phyloP scores from a whole-genome alignment of 2,888 invertebrate genomes.

The Xylocampa areola region DNA sequence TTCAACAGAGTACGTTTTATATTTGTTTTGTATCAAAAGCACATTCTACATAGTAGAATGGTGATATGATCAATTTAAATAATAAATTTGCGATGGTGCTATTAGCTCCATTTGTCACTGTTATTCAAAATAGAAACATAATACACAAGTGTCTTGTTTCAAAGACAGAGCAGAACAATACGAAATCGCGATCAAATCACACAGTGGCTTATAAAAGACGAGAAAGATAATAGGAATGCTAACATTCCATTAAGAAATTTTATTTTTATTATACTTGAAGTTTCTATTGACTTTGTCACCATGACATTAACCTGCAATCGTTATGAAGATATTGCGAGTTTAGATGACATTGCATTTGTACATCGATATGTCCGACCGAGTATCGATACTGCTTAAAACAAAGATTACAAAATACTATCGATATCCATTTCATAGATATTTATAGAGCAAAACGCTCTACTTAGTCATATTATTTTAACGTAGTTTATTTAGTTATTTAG shows the following conservation, averaged over 20 bases:
- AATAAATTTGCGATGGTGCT: conserved; percentile 16
- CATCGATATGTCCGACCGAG: conserved; percentile 40
- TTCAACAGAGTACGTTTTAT: background rate
- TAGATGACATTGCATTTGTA: conserved; percentile 26
- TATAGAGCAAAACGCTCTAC: conserved; percentile 76
- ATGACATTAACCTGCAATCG: conserved; percentile 21
- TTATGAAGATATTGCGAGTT: conserved; percentile 18
- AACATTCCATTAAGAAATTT: conserved; percentile 1
- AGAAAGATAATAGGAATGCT: conserved; percentile 4
- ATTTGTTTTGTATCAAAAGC: background rate
- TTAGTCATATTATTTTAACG: conserved; percentile 75
- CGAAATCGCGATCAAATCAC: conserved; percentile 35
- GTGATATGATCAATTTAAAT: conserved; percentile 4
- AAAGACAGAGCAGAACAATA: background rate
- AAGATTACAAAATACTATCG: conserved; percentile 54
- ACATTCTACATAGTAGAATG: background rate
- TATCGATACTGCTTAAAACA: conserved; percentile 52
- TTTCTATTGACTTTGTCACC: conserved; percentile 17
- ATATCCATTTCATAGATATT: conserved; percentile 34
- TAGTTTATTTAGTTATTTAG: conserved; percentile 64
- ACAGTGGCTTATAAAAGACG: conserved; percentile 21
- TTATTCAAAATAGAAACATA: background rate
- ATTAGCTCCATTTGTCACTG: conserved; percentile 12
- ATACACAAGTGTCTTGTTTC: background rate
- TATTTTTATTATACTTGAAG: conserved; percentile 18